These are phyloP conservation scores for Danaus plexippus DNA, from an alignment of 1,140 invertebrate species.

Conservation along the genomic window DNA sequence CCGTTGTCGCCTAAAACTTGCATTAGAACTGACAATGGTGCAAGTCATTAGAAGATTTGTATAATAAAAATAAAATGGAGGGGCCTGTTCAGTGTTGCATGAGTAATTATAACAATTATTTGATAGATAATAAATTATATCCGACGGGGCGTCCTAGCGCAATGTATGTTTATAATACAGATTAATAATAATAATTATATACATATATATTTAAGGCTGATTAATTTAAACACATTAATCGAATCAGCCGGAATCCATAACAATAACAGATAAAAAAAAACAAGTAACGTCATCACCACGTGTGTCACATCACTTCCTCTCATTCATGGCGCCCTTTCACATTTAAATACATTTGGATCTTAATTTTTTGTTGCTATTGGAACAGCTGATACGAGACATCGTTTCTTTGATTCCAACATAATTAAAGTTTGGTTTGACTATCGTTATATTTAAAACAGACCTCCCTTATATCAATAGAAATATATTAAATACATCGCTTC, in stretches of 20 bases:
- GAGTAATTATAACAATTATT: constrained; percentile 68
- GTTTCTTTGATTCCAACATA: too few relatives aligned
- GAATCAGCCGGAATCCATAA: too few relatives aligned
- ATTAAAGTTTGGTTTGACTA: too few relatives aligned
- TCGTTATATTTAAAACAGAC: too few relatives aligned
- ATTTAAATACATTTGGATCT: constrained; percentile 48
- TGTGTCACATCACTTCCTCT: constrained; percentile 33
- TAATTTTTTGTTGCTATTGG: constrained; percentile 5
- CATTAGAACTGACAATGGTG: constrained; percentile 31
- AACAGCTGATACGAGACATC: constrained; percentile 29
- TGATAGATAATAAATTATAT: constrained; percentile 67
- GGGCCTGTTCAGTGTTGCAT: constrained; percentile 49
- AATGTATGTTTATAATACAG: too few relatives aligned
- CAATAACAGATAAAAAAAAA: constrained; percentile 1
- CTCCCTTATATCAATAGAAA: too few relatives aligned
- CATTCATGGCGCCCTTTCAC: constrained; percentile 27
- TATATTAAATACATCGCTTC: too few relatives aligned
- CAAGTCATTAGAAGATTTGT: constrained; percentile 60
- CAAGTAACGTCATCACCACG: constrained; percentile 19
- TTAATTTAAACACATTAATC: too few relatives aligned
- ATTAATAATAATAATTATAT: too few relatives aligned
- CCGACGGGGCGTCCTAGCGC: constrained; percentile 24
- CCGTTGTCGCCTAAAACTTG: too few relatives aligned
- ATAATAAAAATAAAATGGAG: constrained; percentile 55
- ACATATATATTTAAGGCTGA: too few relatives aligned